Conservation (phyloP, 2,797 vertebrate genomes). For the Smutsia temminckii region DNA sequence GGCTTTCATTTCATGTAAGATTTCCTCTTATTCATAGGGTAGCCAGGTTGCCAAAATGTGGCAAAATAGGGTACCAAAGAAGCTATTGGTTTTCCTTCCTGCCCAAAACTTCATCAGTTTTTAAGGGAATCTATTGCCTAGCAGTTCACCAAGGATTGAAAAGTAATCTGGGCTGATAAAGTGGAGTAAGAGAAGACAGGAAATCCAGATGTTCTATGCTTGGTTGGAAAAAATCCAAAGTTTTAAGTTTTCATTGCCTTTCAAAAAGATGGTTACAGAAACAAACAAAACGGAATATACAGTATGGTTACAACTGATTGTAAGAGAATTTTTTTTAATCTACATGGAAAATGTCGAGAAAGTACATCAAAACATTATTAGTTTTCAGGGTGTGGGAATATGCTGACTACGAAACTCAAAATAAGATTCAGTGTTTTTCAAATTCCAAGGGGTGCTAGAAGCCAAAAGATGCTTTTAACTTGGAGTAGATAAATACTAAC, state of each 20-base stretch:
- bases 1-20: background rate
- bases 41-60: background rate
- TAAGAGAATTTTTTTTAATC: background rate
- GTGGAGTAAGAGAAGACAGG: background rate
- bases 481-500: background rate
- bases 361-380: background rate
- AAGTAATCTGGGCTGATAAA: background rate
- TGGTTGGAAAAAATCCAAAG: slow-evolving; percentile 3
- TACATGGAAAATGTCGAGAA: background rate
- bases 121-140: background rate
- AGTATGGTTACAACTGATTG: background rate
- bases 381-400: background rate
- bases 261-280: slow-evolving; percentile 15
- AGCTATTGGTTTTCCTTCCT: background rate
- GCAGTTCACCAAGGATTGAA: background rate
- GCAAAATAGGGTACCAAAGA: background rate
- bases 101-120: background rate
- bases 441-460: background rate
- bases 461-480: slow-evolving; percentile 13
- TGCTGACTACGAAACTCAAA: background rate
- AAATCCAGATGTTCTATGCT: background rate
- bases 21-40: background rate
- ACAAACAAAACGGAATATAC: background rate
- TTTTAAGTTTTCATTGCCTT: background rate
- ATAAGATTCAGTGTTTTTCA: background rate